These are phyloP conservation scores for Battus philenor DNA, from an alignment of 1,140 invertebrate genomes.

Conservation along the genomic window DNA sequence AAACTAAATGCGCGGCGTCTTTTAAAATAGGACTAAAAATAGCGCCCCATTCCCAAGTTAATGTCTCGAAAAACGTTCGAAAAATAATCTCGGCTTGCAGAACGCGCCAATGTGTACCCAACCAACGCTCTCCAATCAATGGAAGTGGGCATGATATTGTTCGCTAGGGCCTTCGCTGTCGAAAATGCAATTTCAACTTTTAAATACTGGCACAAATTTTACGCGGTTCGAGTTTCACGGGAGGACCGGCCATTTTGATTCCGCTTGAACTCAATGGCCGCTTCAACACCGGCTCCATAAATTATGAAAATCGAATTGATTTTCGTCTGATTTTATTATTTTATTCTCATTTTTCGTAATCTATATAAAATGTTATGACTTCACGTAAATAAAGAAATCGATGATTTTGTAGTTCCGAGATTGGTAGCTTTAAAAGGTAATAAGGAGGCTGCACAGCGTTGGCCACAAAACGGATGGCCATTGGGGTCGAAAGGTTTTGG, in stretches of 20 bases:
- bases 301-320: too few species aligned
- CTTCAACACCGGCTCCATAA: too few species aligned
- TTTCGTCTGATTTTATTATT: too few species aligned
- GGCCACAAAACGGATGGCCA: too few species aligned
- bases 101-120: constrained; percentile 21
- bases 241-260: constrained; percentile 19
- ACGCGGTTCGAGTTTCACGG: constrained; percentile 11
- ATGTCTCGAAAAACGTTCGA: constrained; percentile 48
- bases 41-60: constrained; percentile 57
- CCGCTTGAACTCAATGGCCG: constrained; percentile 17
- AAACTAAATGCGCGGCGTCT: constrained; percentile 36
- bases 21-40: constrained; percentile 61
- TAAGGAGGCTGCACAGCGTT: too few species aligned
- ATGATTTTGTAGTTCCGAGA: too few species aligned
- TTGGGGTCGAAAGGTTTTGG: too few species aligned
- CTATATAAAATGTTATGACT: too few species aligned
- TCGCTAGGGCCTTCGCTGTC: constrained; percentile 9
- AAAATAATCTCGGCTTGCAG: constrained; percentile 19
- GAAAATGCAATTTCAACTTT: constrained; percentile 24
- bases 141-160: constrained; percentile 19
- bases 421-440: too few species aligned
- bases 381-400: too few species aligned
- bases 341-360: too few species aligned
- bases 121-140: constrained; percentile 21
- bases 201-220: constrained; percentile 19